Evolutionary conservation across 2,888 invertebrate genomes (phyloP).

Genomic region (Dasysyrphus albostriatus): DNA sequence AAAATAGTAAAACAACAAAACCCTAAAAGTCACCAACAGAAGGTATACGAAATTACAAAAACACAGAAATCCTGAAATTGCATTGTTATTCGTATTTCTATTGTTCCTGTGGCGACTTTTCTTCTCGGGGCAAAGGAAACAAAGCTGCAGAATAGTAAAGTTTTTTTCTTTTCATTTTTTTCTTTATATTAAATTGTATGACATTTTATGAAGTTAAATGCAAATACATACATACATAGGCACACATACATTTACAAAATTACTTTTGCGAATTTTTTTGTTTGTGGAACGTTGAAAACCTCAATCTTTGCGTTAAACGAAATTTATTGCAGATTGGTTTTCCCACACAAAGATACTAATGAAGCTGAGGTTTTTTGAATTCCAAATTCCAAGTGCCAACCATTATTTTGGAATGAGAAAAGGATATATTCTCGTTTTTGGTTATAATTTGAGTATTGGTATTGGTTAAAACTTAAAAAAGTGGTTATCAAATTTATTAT

Average conservation of each 20-base stretch:
- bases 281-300: slow-evolving; percentile 12
- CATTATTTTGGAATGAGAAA: not conserved
- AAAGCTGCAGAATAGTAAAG: slow-evolving; percentile 15
- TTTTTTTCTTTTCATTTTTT: not conserved
- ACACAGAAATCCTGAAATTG: slow-evolving; percentile 31
- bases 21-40: slow-evolving; percentile 40
- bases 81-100: slow-evolving; percentile 47
- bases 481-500: too few species aligned
- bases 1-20: slow-evolving; percentile 1
- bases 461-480: too few species aligned
- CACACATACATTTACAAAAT: not conserved
- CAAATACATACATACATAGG: slow-evolving; percentile 7
- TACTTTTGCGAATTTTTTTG: not conserved
- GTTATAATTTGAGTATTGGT: too few species aligned
- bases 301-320: not conserved
- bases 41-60: slow-evolving; percentile 27
- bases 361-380: not conserved
- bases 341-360: not conserved
- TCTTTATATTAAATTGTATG: slow-evolving; percentile 50
- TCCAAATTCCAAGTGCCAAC: too few species aligned
- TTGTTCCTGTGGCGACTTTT: slow-evolving; percentile 40
- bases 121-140: not conserved
- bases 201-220: slow-evolving; percentile 55
- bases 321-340: slow-evolving; percentile 70
- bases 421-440: not conserved